A percentile compares a stretch with the other conserved stretches of the same genome.
Evolutionary conservation across 1,140 invertebrate genomes (phyloP).

Genomic region (Maconellicoccus hirsutus): DNA sequence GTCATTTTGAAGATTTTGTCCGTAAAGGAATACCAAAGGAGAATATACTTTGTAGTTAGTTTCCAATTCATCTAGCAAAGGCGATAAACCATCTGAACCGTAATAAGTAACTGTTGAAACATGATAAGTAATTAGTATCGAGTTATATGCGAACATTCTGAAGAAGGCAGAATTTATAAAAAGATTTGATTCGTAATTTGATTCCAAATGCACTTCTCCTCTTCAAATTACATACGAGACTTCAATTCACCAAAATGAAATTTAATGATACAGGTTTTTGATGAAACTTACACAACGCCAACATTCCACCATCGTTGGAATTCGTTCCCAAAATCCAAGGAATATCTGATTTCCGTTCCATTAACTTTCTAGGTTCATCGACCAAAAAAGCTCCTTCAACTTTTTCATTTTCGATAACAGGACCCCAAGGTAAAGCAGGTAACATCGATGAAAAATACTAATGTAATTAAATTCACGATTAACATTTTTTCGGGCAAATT

Average conservation of each 20-base stretch:
- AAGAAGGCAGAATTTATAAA: neutral
- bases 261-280: neutral
- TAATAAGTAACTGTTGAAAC: neutral
- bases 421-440: neutral
- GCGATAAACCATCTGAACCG: neutral
- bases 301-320: conserved; percentile 18
- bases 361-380: conserved; percentile 17
- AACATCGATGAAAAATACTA: neutral
- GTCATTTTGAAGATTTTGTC: neutral
- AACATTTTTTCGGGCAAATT: too few species aligned
- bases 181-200: neutral
- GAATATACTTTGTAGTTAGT: neutral
- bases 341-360: conserved; percentile 11
- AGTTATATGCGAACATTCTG: neutral
- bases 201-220: too few species aligned
- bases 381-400: conserved; percentile 9
- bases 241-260: too few species aligned
- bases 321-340: conserved; percentile 11
- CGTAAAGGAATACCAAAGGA: neutral
- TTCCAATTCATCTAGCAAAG: neutral
- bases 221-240: too few species aligned
- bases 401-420: conserved; percentile 7
- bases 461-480: neutral
- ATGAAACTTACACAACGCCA: conserved; percentile 1
- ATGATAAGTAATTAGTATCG: neutral